Evolutionary conservation across 2,888 invertebrate species (phyloP), one percentile per base, ranked within the genome.

Genomic region (Pterostichus madidus): DNA sequence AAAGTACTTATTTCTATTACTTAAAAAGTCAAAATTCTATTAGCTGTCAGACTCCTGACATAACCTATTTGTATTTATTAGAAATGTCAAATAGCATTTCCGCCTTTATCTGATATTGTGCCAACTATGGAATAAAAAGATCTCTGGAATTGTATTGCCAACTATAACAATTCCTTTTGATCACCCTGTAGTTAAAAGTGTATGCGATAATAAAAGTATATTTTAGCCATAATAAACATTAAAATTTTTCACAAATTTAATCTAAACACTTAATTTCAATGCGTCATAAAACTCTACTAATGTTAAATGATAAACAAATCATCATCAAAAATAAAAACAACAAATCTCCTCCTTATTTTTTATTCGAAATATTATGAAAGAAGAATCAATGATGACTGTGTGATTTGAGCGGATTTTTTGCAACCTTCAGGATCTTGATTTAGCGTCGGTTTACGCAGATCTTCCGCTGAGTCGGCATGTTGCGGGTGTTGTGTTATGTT

Each of bases 401-500:
- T 64, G 32, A 35, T 44, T 13, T 71, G 32, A 35, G 32, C n/a
- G 35, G 64, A 35, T 44, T 71, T 56, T 71, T 44, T 71, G 68
- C 68, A 71, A 71, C 68, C 68, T 71, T 71, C 68, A 71, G 64
- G 35, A 64, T 64, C 44, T 71, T 44, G 64, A 31, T 64, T 64
- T 64, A 7, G 32, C 13, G 35, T 44, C 44, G 44, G n/a, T 44
- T 44, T 71, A 44, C 31, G 68, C 64, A 64, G 59, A 59, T 71
- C 68, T 71, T 71, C 68, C 68, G 39, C 17, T 71, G 68, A 71
- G 68, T 71, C 44, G 68, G 68, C 68, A 71, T 3, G 17, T 44
- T 44, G 75, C 35, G 64, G 31, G 64, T 64, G 35, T 71, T 77
- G 56, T 59, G 75, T 81, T 81, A 75, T 75, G 81, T 71, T 77